Evolutionary conservation across 2,888 invertebrate species (phyloP).

Genomic region (Merodon equestris): DNA sequence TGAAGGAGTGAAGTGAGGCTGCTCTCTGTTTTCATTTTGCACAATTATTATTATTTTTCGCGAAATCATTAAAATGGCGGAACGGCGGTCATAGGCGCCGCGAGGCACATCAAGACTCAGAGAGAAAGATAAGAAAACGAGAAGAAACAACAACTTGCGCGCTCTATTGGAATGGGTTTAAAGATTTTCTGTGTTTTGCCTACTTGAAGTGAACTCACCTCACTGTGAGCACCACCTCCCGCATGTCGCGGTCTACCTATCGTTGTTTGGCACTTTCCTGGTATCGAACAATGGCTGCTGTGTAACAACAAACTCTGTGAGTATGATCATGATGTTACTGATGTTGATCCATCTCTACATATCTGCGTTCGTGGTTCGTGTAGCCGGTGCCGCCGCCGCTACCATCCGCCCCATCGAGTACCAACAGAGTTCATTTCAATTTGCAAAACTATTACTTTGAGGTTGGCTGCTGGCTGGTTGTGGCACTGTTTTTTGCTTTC

Average conservation of each 20-base stretch:
- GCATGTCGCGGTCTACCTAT: neutral
- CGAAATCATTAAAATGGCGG: conserved; percentile 18
- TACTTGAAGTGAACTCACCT: conserved; percentile 36
- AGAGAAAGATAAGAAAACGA: conserved; percentile 32
- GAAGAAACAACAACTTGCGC: conserved; percentile 57
- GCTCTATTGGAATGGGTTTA: conserved; percentile 64
- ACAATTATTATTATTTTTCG: conserved; percentile 60
- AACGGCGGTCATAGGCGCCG: neutral
- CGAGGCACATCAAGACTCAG: conserved; percentile 1
- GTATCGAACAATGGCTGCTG: conserved; percentile 18
- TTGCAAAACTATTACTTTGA: conserved; percentile 68
- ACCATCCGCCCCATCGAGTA: conserved; percentile 39
- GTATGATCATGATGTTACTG: conserved; percentile 57
- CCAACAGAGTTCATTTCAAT: conserved; percentile 62
- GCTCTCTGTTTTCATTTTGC: conserved; percentile 52
- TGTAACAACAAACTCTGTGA: conserved; percentile 33
- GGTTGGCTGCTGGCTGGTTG: conserved; percentile 33
- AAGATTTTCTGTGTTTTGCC: conserved; percentile 56
- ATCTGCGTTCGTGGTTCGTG: neutral
- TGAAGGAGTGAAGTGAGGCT: no score
- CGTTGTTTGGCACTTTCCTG: conserved; percentile 41
- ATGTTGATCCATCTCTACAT: conserved; percentile 39
- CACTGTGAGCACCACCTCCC: neutral
- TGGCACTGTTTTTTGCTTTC: neutral
- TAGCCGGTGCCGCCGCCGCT: no score